Evolutionary conservation across 2,797 vertebrate genomes (phyloP).

Genomic region (Pseudomugil gertrudae): DNA sequence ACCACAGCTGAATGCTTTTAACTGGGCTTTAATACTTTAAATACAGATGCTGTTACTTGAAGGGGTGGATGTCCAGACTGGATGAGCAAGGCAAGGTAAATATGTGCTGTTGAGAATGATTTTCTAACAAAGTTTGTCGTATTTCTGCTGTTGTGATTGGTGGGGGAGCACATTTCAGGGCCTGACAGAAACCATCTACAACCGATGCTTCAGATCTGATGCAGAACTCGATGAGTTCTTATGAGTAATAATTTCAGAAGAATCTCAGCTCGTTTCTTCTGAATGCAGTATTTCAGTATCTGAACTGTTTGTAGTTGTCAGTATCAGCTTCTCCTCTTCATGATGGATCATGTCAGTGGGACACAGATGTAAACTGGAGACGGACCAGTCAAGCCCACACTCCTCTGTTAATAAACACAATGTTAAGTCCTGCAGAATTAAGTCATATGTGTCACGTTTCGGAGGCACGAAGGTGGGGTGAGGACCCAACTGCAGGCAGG

Average conservation of each 20-base stretch:
- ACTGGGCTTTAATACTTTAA: conserved; percentile 31
- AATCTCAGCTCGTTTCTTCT: not conserved
- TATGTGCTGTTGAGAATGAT: not conserved
- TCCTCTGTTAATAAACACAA: no score
- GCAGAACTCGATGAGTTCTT: not conserved
- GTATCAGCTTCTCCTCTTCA: no score
- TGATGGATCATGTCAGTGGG: no score
- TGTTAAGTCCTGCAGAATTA: no score
- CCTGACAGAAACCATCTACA: not conserved
- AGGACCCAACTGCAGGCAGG: no score
- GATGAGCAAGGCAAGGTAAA: conserved; percentile 90
- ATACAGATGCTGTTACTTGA: conserved; percentile 86
- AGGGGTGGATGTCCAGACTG: conserved; percentile 96
- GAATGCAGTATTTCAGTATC: not conserved
- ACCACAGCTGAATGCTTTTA: conserved; percentile 12
- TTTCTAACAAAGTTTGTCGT: not conserved
- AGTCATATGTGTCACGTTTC: no score
- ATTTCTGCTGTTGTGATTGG: conserved; percentile 4
- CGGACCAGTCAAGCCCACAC: no score
- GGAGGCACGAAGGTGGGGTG: no score
- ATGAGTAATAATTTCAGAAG: not conserved
- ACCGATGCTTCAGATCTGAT: not conserved
- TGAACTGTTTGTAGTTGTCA: no score
- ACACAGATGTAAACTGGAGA: no score
- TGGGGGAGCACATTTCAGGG: not conserved